Evolutionary conservation across 2,797 vertebrate genomes (phyloP), one percentile per base, ranked within the genome.

Genomic region (Sebastes nivosus): DNA sequence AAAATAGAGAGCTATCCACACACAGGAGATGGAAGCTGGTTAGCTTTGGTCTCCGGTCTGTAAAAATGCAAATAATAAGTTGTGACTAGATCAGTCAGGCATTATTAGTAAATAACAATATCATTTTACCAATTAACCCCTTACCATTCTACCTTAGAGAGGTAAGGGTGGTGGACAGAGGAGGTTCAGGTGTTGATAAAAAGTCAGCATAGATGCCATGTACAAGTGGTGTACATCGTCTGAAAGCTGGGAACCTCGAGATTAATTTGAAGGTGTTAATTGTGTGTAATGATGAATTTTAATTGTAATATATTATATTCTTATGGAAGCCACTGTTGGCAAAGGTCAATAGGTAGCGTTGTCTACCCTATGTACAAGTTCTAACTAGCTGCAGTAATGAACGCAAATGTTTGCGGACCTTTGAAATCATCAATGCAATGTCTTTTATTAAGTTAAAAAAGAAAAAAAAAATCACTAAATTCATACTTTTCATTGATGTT

Each of bases 91-190:
- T 29, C 18, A 55, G 13, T 59, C 1, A 61, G 42, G 3, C 25
- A 2, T 3, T 22, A 13, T 58, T 46, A 24, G n/a, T 46, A 14
- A 42, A 38, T 54, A 20, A 22, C 36, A 63, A 6, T 34, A 13
- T 9, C 1, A 8, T 30, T 27, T 66, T 66, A 22, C 11, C 8
- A 64, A n/a, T 65, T 42, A 20, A 46, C 42, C 42, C 42, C 42
- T 46, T 46, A 46, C 42, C 6, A 16, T 46, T 16, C 42, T 18
- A 7, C 6, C 14, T 46, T 1, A 18, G 42, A 46, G 42, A 18
- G 42, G 1, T 46, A 16, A 42, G 42, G 42, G 0, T 46, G 42
- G 42, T 0, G 16, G 3, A 8, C 42, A 18, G 3, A 16, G 1
- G 42, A 1, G 18, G 16, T 18, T 46, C 42, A 46, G 42, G 16